Percentiles rank a stretch among this genome's conserved stretches.
These are phyloP conservation scores for Psittacara wagleri DNA, from an alignment of 2,113 vertebrate species.

Conservation along the genomic window DNA sequence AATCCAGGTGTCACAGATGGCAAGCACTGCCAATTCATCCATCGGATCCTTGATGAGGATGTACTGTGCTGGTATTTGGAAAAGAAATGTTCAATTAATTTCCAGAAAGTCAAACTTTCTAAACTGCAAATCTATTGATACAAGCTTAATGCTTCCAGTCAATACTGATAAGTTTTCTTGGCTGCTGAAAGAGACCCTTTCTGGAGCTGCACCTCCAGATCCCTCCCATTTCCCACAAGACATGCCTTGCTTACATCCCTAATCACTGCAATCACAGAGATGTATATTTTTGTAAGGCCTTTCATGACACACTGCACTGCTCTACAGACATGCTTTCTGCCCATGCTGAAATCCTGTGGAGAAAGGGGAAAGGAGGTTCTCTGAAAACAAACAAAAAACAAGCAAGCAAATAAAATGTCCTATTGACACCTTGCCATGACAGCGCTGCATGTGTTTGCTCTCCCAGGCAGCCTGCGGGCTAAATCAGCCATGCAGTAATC, in stretches of 20 bases:
- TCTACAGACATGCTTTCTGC: not conserved
- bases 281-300: not conserved
- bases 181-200: slow-evolving; percentile 22
- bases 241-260: accelerated
- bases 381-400: not conserved
- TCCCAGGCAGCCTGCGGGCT: not conserved
- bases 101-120: not conserved
- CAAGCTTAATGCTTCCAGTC: not conserved
- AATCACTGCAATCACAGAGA: not conserved
- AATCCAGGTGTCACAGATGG: not conserved
- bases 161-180: not conserved
- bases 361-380: not conserved
- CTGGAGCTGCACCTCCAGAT: not conserved
- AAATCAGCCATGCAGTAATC: accelerated
- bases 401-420: not conserved
- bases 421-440: not conserved
- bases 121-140: not conserved
- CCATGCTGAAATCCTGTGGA: not conserved
- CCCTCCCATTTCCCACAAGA: not conserved
- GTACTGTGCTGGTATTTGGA: not conserved
- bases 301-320: not conserved
- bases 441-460: not conserved
- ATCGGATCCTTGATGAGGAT: not conserved
- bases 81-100: not conserved
- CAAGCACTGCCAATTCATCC: not conserved